A percentile compares a stretch with the other conserved stretches of the same genome.
These are phyloP conservation scores for Sander lucioperca DNA, from an alignment of 2,113 vertebrate species.

Conservation along the genomic window DNA sequence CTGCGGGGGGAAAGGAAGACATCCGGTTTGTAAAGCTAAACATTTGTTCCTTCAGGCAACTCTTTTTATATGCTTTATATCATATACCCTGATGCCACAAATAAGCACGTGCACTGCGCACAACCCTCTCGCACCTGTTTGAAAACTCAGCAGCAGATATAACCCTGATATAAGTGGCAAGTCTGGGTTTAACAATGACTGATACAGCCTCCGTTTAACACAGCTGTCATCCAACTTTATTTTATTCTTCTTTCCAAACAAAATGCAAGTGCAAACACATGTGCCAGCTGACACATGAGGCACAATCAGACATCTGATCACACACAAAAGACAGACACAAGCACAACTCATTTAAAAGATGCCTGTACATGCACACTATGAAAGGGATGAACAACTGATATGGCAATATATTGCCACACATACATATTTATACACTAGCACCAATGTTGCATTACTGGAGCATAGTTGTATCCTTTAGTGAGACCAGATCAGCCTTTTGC, in stretches of 20 bases:
- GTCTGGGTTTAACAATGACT: slow-evolving; percentile 52
- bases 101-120: slow-evolving; percentile 24
- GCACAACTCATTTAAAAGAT: slow-evolving; percentile 34
- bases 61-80: slow-evolving; percentile 66
- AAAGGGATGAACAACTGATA: slow-evolving; percentile 24
- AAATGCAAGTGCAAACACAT: slow-evolving; percentile 29
- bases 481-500: background rate
- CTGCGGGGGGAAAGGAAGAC: slow-evolving; percentile 39
- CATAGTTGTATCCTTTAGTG: background rate
- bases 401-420: background rate
- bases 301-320: slow-evolving; percentile 45
- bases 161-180: slow-evolving; percentile 53
- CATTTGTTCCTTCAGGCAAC: slow-evolving; percentile 62
- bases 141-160: slow-evolving; percentile 68
- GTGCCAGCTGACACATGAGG: slow-evolving; percentile 14
- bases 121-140: slow-evolving; percentile 45
- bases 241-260: slow-evolving; percentile 14
- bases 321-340: slow-evolving; percentile 1
- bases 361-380: background rate
- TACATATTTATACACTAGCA: background rate
- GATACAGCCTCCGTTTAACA: slow-evolving; percentile 46
- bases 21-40: slow-evolving; percentile 70
- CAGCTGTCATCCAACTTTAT: slow-evolving; percentile 53
- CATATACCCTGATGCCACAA: slow-evolving; percentile 48
- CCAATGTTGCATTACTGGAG: background rate